Conservation (phyloP, 1,140 invertebrate genomes). For the Acyrthosiphon pisum region DNA sequence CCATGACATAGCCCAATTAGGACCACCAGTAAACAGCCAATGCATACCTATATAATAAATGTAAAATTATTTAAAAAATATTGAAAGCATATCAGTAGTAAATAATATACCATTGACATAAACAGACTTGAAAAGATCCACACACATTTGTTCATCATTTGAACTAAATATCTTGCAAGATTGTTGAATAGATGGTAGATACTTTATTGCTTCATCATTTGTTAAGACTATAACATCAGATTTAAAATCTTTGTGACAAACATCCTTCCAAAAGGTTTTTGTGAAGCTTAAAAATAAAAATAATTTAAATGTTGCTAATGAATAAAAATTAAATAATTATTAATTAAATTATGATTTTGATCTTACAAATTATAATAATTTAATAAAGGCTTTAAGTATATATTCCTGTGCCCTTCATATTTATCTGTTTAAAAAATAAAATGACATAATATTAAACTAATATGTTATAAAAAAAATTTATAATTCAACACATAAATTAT, state of each 20-base stretch:
- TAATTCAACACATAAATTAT: background rate
- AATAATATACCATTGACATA: slow-evolving; percentile 37
- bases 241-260: slow-evolving; percentile 19
- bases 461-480: background rate
- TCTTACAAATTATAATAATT: slow-evolving; percentile 52
- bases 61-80: background rate
- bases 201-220: background rate
- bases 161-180: slow-evolving; percentile 40
- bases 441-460: background rate
- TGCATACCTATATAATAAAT: slow-evolving; percentile 36
- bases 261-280: slow-evolving; percentile 1
- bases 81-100: background rate
- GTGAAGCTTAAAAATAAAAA: slow-evolving; percentile 18
- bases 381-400: slow-evolving; percentile 30
- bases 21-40: slow-evolving; percentile 68
- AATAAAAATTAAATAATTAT: background rate
- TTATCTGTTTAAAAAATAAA: slow-evolving; percentile 21
- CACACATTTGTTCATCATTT: slow-evolving; percentile 15
- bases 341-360: slow-evolving; percentile 27
- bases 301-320: background rate
- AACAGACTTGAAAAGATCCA: slow-evolving; percentile 37
- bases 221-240: background rate
- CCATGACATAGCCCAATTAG: slow-evolving; percentile 70
- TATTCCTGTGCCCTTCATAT: background rate
- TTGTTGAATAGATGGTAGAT: slow-evolving; percentile 34